These are phyloP conservation scores for Beroe forskalii DNA, from an alignment of 37 sponge, comb jelly and placozoan species.

Conservation along the genomic window DNA sequence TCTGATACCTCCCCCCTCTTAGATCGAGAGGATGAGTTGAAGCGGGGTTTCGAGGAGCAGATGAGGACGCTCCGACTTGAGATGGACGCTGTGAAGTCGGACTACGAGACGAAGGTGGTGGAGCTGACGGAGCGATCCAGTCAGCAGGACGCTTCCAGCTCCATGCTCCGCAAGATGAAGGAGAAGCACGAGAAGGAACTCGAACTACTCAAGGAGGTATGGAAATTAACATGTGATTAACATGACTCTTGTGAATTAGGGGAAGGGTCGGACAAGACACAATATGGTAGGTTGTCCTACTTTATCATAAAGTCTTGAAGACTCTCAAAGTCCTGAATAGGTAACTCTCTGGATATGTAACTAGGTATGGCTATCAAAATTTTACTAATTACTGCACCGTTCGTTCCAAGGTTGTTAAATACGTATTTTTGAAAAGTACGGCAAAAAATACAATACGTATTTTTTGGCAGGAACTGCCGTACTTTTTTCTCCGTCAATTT, in stretches of 20 bases:
- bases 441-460: too few relatives aligned
- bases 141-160: conserved; percentile 44
- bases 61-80: conserved; percentile 5
- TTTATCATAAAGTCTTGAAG: too few relatives aligned
- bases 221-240: too few relatives aligned
- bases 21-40: conserved; percentile 38
- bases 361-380: too few relatives aligned
- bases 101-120: not conserved
- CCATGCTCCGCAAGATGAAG: conserved; percentile 10
- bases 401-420: not conserved
- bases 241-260: not conserved
- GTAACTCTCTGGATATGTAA: too few relatives aligned
- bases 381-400: not conserved
- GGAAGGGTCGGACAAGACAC: not conserved
- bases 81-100: conserved; percentile 5
- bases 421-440: too few relatives aligned
- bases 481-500: too few relatives aligned
- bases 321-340: too few relatives aligned
- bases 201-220: conserved; percentile 56
- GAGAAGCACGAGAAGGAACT: conserved; percentile 61
- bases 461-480: too few relatives aligned
- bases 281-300: too few relatives aligned
- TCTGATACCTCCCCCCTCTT: too few relatives aligned
- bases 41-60: conserved; percentile 17
- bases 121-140: conserved; percentile 33